Conservation (phyloP, 2,888 invertebrate species). For the Phrixothrix hirtus region DNA sequence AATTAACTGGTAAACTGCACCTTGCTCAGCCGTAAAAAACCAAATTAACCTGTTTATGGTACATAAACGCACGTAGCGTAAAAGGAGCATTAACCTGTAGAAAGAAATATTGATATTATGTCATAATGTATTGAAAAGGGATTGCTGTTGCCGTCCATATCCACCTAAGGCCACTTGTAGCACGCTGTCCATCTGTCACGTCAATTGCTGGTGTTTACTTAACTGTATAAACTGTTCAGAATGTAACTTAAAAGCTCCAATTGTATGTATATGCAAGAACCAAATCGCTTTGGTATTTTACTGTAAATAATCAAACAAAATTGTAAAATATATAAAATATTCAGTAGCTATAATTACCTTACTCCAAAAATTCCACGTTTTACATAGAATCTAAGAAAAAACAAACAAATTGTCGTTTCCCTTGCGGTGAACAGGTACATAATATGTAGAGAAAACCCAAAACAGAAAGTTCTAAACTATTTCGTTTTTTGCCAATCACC, state of each 20-base stretch:
- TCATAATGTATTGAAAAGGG: slow-evolving; percentile 22
- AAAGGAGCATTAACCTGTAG: slow-evolving; percentile 27
- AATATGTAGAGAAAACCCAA: too few relatives aligned
- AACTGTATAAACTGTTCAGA: slow-evolving; percentile 10
- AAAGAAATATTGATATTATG: slow-evolving; percentile 28
- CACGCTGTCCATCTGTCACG: slow-evolving; percentile 24
- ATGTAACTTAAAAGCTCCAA: not conserved
- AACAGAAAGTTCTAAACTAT: too few relatives aligned
- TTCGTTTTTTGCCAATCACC: too few relatives aligned
- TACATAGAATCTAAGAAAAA: not conserved
- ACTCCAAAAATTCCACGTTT: too few relatives aligned
- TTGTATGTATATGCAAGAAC: too few relatives aligned
- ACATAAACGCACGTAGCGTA: slow-evolving; percentile 20
- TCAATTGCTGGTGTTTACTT: slow-evolving; percentile 22
- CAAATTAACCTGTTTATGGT: slow-evolving; percentile 18
- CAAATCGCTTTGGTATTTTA: too few relatives aligned
- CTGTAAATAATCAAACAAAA: too few relatives aligned
- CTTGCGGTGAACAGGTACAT: too few relatives aligned
- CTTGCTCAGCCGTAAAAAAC: slow-evolving; percentile 12
- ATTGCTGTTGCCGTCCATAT: slow-evolving; percentile 8
- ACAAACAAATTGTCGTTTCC: too few relatives aligned
- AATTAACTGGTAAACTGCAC: slow-evolving; percentile 10
- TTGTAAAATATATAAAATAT: too few relatives aligned
- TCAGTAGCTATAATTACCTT: too few relatives aligned
- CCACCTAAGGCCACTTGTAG: not conserved